Evolutionary conservation across 2,888 invertebrate genomes (phyloP).

Genomic region (Serripes groenlandicus): DNA sequence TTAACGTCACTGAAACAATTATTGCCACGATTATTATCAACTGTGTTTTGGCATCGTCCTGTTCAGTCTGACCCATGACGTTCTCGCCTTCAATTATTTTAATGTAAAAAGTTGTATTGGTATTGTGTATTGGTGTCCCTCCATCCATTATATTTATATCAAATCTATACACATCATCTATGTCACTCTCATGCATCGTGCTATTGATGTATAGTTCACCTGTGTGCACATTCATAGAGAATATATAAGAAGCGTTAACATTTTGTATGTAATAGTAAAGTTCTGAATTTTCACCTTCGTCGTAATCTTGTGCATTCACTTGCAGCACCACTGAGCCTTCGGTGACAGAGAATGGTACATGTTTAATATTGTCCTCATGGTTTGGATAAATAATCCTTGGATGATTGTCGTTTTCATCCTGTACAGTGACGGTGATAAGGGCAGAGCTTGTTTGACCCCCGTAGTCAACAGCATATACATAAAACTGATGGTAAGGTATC

Average conservation of each 20-base stretch:
- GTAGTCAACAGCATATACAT: conserved; percentile 76
- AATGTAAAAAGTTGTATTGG: conserved; percentile 65
- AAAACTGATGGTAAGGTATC: conserved; percentile 70
- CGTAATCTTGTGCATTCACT: conserved; percentile 72
- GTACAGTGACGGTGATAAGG: conserved; percentile 73
- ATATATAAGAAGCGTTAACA: conserved; percentile 68
- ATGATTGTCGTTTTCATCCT: conserved; percentile 81
- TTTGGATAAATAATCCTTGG: conserved; percentile 79
- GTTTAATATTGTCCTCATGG: conserved; percentile 69
- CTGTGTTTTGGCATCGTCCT: conserved; percentile 26
- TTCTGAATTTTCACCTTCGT: conserved; percentile 74
- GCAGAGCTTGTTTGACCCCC: conserved; percentile 77
- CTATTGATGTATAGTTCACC: conserved; percentile 73
- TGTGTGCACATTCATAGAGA: conserved; percentile 65
- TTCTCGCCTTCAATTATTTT: conserved; percentile 53
- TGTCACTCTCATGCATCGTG: conserved; percentile 54
- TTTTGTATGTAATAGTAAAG: conserved; percentile 71
- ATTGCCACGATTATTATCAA: conserved; percentile 66
- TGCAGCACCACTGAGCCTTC: conserved; percentile 65
- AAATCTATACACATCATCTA: conserved; percentile 66
- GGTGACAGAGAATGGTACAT: conserved; percentile 54
- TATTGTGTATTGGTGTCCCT: conserved; percentile 70
- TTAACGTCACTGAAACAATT: conserved; percentile 63
- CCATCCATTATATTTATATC: conserved; percentile 75
- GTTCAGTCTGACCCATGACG: background rate